These are phyloP conservation scores for Rugalucina vietnamica DNA, from an alignment of 2,888 invertebrate genomes.

Conservation along the genomic window DNA sequence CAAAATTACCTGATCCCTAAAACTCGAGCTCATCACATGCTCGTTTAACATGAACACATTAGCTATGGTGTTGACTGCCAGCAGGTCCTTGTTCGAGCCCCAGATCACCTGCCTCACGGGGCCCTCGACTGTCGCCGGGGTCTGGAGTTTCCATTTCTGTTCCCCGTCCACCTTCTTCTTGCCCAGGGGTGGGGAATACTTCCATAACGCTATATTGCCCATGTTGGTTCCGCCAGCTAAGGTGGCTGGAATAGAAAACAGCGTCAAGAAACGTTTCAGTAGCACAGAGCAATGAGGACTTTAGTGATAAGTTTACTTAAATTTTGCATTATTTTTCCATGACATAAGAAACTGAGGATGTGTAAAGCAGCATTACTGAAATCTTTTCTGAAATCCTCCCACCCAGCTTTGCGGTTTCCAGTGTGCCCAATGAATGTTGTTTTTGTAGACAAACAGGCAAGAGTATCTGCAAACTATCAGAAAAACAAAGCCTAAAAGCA, in stretches of 20 bases:
- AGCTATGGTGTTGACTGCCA: constrained; percentile 85
- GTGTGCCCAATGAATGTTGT: too few species aligned
- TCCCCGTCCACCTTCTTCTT: constrained; percentile 87
- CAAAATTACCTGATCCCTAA: constrained; percentile 87
- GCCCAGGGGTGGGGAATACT: constrained; percentile 77
- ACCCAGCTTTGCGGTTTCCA: too few species aligned
- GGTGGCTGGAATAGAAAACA: constrained; percentile 87
- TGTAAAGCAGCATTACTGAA: too few species aligned
- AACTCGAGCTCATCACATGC: constrained; percentile 92
- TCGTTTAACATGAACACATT: constrained; percentile 94
- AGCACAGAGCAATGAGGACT: too few species aligned
- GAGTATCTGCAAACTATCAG: too few species aligned
- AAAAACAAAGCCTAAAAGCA: too few species aligned
- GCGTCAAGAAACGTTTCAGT: too few species aligned
- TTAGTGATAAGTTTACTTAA: too few species aligned
- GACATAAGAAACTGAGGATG: too few species aligned
- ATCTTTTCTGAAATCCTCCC: too few species aligned
- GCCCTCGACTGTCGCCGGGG: constrained; percentile 85
- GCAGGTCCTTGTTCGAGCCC: constrained; percentile 81
- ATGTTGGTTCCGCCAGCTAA: constrained; percentile 95
- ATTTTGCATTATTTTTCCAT: too few species aligned
- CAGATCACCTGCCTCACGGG: constrained; percentile 85
- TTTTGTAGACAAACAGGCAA: too few species aligned
- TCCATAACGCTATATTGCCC: constrained; percentile 95
- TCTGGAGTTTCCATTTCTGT: constrained; percentile 92